Evolutionary conservation across 2,888 invertebrate species (phyloP).

Genomic region (Drosophila quinaria): DNA sequence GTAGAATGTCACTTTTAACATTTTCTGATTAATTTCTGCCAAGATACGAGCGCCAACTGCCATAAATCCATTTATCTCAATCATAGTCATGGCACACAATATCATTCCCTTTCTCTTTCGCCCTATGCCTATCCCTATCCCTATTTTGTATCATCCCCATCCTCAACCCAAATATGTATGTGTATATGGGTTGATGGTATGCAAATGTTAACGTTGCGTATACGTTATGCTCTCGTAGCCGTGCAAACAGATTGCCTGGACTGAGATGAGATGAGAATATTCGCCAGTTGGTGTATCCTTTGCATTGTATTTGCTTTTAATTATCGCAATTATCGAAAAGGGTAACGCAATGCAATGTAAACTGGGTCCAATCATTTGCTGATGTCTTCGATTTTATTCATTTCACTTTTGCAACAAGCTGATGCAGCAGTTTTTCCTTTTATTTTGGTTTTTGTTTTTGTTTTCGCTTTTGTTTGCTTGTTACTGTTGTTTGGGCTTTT

Average conservation of each 20-base stretch:
- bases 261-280: conserved; percentile 22
- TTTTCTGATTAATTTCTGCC: conserved; percentile 73
- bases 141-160: background rate
- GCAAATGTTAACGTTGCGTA: conserved; percentile 74
- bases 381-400: conserved; percentile 74
- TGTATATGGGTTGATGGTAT: conserved; percentile 44
- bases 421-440: conserved; percentile 46
- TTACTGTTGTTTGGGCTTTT: conserved; percentile 33
- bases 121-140: background rate
- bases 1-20: conserved; percentile 70
- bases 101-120: conserved; percentile 8
- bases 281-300: conserved; percentile 52
- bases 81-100: conserved; percentile 67
- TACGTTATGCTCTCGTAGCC: conserved; percentile 54
- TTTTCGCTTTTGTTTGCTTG: conserved; percentile 13
- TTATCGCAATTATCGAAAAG: conserved; percentile 83
- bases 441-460: conserved; percentile 9
- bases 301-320: conserved; percentile 83
- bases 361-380: conserved; percentile 70
- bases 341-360: conserved; percentile 74
- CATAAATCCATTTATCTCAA: conserved; percentile 80
- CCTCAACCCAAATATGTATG: conserved; percentile 2
- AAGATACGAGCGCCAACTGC: conserved; percentile 61
- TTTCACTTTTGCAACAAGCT: conserved; percentile 50
- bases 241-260: conserved; percentile 63